Percentiles rank a stretch among this genome's conserved stretches.
phyloP scores from a whole-genome alignment of 2,888 invertebrate species.

The Cantharis flavilabris region DNA sequence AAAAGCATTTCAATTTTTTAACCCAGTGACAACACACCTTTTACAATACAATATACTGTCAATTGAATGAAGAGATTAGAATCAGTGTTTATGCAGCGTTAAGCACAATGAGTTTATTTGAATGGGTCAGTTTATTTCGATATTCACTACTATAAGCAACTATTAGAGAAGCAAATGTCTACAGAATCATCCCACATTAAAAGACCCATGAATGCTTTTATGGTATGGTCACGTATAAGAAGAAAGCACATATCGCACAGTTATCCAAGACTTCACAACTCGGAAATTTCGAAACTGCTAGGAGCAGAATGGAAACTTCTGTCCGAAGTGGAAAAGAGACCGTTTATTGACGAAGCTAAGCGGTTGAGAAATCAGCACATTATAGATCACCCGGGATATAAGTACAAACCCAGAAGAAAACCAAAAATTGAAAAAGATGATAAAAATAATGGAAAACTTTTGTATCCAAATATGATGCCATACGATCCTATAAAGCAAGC shows the following conservation, averaged over 20 bases:
- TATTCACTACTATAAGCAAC: conserved; percentile 24
- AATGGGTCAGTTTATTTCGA: conserved; percentile 42
- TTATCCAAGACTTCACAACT: conserved; percentile 79
- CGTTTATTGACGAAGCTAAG: conserved; percentile 90
- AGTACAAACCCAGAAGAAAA: conserved; percentile 53
- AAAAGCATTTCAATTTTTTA: conserved; percentile 34
- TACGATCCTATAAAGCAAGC: conserved; percentile 36
- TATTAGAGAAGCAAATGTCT: not conserved
- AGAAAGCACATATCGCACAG: conserved; percentile 81
- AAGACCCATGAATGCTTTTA: conserved; percentile 93
- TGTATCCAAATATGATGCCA: conserved; percentile 22
- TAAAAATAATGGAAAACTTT: conserved; percentile 28
- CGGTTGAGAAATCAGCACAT: conserved; percentile 52
- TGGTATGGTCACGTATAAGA: conserved; percentile 82
- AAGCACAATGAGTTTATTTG: conserved; percentile 47
- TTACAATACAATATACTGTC: conserved; percentile 49
- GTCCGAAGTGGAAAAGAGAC: conserved; percentile 77
- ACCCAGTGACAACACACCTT: conserved; percentile 43
- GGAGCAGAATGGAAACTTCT: conserved; percentile 86
- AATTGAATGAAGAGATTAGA: conserved; percentile 51
- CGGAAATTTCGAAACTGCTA: conserved; percentile 80
- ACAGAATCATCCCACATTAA: conserved; percentile 76
- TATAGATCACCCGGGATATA: conserved; percentile 55
- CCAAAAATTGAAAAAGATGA: conserved; percentile 42
- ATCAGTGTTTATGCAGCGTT: conserved; percentile 54